Conservation (phyloP, 2,113 vertebrate species). For the Castor canadensis region DNA sequence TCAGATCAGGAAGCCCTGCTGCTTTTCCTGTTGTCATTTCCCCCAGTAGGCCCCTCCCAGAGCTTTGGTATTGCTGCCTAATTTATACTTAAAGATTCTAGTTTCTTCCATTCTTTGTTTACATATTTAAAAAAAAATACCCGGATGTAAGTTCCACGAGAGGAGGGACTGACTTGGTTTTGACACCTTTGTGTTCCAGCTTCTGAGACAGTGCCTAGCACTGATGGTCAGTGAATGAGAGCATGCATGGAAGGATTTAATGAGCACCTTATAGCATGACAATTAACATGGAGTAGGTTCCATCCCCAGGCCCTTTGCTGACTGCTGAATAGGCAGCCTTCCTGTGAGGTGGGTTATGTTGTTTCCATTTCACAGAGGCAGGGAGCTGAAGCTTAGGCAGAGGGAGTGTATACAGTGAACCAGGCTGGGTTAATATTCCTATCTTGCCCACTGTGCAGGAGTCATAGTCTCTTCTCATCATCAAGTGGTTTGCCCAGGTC, state of each 20-base stretch:
- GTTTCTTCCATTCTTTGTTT: not conserved
- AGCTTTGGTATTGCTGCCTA: not conserved
- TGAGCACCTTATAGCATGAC: not conserved
- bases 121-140: not conserved
- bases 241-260: not conserved
- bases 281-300: too few relatives aligned
- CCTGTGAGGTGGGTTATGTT: not conserved
- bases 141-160: not conserved
- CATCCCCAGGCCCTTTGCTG: not conserved
- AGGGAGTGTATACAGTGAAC: too few relatives aligned
- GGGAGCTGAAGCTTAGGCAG: not conserved
- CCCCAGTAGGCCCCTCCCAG: not conserved
- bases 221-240: not conserved
- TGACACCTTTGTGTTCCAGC: not conserved
- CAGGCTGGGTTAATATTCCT: not conserved
- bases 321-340: not conserved
- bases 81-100: not conserved
- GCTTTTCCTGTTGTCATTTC: not conserved
- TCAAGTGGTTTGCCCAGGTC: not conserved
- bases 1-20: not conserved
- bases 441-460: accelerated
- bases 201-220: not conserved
- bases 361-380: not conserved
- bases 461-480: not conserved
- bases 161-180: not conserved